Base-by-base conservation (phyloP, 1,140 invertebrate species). In the Leguminivora glycinivorella region DNA sequence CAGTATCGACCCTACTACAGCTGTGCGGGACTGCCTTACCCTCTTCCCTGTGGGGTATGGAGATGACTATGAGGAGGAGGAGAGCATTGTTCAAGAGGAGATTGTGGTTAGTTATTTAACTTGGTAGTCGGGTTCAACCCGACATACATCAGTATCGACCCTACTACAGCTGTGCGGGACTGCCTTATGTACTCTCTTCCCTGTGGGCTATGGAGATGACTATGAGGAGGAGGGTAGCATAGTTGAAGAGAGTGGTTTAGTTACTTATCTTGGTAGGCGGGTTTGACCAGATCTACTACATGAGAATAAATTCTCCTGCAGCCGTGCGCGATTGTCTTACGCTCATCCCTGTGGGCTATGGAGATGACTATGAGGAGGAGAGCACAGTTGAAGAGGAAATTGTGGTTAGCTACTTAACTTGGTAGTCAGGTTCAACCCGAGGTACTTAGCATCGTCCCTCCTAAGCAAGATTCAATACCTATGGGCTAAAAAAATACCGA, bases 71-170 rank as follows among this genome's bases (percentile, higher is more conserved):
- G 22, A 26, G 56, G 12, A 58, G 10, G 22, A 58, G 14, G 19
- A 56, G 24, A 24, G 22, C 52, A 10, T 24, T 24, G 19, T 56
- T 25, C 2, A 56, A 1, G 17, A 25, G 52, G 52, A 56, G 52
- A 22, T 56, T 56, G 19, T 22, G 24, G 12, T 56, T 22, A 2
- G 19, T 25, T 22, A 12, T 4, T 25, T 12, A 24, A 5, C 1
- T 56, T 47, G 43, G 31, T 34, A 10, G 89, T 85, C 0, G 85
- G 84, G 0, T 73, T 85, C n/a, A 85, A 83, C 67, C 89, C 87
- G 0, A 77, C 78, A 34, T 89, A 90, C 75, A 89, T 90, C 1
- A 58, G 22, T 12, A 26, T 58, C 12, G 4, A 58, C 12, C 22
- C 24, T 9, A 12, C 25, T 4, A 58, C 3, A 0, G 14, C 12